These are phyloP conservation scores for Craterocephalus amniculus DNA, from an alignment of 2,797 vertebrate species.

Conservation along the genomic window DNA sequence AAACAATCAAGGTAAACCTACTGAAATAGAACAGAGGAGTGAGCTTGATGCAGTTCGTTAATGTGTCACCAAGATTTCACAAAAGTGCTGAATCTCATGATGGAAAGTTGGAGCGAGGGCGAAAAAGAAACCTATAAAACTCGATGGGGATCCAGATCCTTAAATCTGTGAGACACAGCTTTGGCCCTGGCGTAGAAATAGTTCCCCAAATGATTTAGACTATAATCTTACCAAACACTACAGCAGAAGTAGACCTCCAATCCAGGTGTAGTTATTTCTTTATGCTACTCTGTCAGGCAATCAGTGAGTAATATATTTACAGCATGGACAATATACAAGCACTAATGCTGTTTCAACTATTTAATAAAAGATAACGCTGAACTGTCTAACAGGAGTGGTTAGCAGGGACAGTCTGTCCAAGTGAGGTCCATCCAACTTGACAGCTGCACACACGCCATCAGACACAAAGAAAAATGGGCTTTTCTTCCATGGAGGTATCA, in stretches of 20 bases:
- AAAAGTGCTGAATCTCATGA: not conserved
- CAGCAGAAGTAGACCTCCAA: not conserved
- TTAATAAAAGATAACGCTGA: not conserved
- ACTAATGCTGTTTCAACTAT: not conserved
- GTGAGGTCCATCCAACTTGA: not conserved
- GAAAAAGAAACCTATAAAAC: not conserved
- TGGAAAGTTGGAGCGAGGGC: not conserved
- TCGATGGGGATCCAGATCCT: not conserved
- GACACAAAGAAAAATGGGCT: not conserved
- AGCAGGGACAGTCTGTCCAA: not conserved
- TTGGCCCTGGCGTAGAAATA: not conserved
- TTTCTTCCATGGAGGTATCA: slow-evolving; percentile 28
- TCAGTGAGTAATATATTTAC: not conserved
- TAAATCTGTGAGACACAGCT: not conserved
- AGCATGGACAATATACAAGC: not conserved
- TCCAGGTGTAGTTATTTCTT: not conserved
- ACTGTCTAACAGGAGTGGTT: not conserved
- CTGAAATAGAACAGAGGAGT: not conserved
- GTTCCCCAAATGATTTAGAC: not conserved
- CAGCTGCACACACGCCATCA: slow-evolving; percentile 3
- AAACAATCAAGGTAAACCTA: not conserved
- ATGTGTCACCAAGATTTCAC: not conserved
- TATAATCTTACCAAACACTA: not conserved
- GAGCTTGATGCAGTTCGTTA: not conserved
- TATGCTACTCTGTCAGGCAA: not conserved